Evolutionary conservation across 2,888 invertebrate species (phyloP), one percentile per base, ranked within the genome.

Genomic region (Mythimna vitellina): DNA sequence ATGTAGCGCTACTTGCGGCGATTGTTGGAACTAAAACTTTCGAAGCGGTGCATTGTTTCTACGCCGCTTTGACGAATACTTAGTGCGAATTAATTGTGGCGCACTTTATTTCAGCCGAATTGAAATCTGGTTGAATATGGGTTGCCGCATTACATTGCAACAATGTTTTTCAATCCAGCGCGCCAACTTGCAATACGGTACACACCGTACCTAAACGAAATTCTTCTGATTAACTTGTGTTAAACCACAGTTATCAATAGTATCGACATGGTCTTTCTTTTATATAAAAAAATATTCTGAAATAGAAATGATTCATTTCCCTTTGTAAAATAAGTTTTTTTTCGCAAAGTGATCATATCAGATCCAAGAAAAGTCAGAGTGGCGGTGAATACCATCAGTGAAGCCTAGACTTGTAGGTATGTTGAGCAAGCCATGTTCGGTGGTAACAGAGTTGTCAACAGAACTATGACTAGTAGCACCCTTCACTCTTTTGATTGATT

Each of bases 401-500:
- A 1, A 22, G 1, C 5, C 4, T n/a, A 51, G 46, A 46, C 17
- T 46, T 46, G 9, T 38, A 38, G 12, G 12, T 20, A 7, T 3
- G 12, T 14, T 42, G 46, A 46, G 17, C 42, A 20, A 70, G 8
- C 6, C 53, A n/a, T 29, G n/a, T 14, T 4, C 14, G 6, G 49
- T 56, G 6, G 20, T 8, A n/a, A 38, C 29, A 29, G 29, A 58
- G 29, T 12, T 35, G 42, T 53, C 35, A 46, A 17, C 32, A 49
- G 5, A n/a, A 29, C 7, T 53, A 22, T 38, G 63, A 54, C 77
- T 58, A 63, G 77, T 77, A 71, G 46, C 51, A 38, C 12, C 29
- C 70, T 25, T 51, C 22, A 42, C 38, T 54, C 3, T 72, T 65
- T 57, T 53, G 70, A 63, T 58, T 70, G 77, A 77, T 70, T 78